Conservation (phyloP, 2,888 invertebrate species). For the Ichneumoninae sp. region DNA sequence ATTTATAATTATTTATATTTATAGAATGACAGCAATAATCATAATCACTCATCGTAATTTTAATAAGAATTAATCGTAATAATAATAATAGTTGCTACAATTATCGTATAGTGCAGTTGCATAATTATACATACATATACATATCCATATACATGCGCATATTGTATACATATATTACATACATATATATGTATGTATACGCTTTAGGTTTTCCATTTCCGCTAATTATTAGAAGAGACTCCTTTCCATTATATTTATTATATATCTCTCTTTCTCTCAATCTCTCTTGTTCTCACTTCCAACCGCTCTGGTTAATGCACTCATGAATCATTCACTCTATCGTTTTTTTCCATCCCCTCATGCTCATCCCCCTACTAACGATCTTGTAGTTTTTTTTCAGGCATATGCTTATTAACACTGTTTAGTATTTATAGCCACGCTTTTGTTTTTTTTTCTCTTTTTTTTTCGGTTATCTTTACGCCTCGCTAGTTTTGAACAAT, state of each 20-base stretch:
- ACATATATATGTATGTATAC: conserved; percentile 81
- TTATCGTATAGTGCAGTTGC: conserved; percentile 78
- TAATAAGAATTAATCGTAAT: conserved; percentile 85
- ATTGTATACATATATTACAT: conserved; percentile 79
- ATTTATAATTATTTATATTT: conserved; percentile 79
- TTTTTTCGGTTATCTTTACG: conserved; percentile 65
- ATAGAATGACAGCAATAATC: conserved; percentile 77
- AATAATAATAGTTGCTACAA: conserved; percentile 76
- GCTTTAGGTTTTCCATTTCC: conserved; percentile 66
- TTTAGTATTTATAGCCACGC: conserved; percentile 54
- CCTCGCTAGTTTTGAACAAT: conserved; percentile 76
- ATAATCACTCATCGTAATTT: conserved; percentile 85
- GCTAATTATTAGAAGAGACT: conserved; percentile 68
- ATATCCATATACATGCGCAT: conserved; percentile 78
- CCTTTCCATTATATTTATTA: conserved; percentile 59
- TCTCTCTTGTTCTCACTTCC: conserved; percentile 47
- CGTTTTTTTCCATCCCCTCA: conserved; percentile 42
- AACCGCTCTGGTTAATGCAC: conserved; percentile 66
- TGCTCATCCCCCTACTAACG: conserved; percentile 48
- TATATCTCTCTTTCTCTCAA: conserved; percentile 19
- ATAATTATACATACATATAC: conserved; percentile 82
- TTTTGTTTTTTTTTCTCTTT: conserved; percentile 61
- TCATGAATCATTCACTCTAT: conserved; percentile 62
- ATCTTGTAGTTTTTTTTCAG: conserved; percentile 36
- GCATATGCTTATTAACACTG: conserved; percentile 54